Percentiles rank a stretch among this genome's conserved stretches.
phyloP scores from a whole-genome alignment of 2,888 invertebrate species.

The Dynastes maya region DNA sequence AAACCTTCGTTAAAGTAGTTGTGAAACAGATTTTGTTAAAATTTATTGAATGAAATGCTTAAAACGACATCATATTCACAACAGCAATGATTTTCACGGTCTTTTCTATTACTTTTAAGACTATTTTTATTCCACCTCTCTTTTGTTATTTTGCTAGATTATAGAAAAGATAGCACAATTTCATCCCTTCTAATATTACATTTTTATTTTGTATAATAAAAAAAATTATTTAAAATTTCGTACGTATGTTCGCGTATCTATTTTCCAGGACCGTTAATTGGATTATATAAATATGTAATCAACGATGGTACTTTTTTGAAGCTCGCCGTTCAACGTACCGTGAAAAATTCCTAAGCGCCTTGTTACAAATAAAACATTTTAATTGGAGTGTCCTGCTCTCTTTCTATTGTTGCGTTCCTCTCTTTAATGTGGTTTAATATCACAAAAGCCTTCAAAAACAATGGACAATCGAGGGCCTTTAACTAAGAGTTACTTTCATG shows the following conservation, averaged over 20 bases:
- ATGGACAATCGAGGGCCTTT: conserved; percentile 29
- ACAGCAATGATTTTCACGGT: too few relatives aligned
- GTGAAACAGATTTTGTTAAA: too few relatives aligned
- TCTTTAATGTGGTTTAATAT: conserved; percentile 43
- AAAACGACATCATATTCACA: too few relatives aligned
- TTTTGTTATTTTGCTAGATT: too few relatives aligned
- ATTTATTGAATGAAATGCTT: too few relatives aligned
- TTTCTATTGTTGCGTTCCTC: conserved; percentile 32
- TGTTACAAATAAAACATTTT: conserved; percentile 42
- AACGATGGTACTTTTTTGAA: background rate
- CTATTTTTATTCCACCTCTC: too few relatives aligned
- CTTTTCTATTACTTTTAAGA: too few relatives aligned
- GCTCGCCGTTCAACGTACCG: background rate
- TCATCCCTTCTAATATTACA: too few relatives aligned
- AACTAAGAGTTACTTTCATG: conserved; percentile 40
- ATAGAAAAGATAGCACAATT: too few relatives aligned
- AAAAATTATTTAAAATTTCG: too few relatives aligned
- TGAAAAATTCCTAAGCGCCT: conserved; percentile 3
- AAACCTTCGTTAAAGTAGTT: too few relatives aligned
- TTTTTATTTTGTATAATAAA: too few relatives aligned
- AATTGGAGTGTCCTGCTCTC: conserved; percentile 34
- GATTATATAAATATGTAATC: conserved; percentile 26
- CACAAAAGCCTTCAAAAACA: conserved; percentile 40
- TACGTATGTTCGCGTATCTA: background rate
- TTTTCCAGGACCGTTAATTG: conserved; percentile 1